These are phyloP conservation scores for Drosophila anceps DNA, from an alignment of 2,888 invertebrate genomes.

Conservation along the genomic window DNA sequence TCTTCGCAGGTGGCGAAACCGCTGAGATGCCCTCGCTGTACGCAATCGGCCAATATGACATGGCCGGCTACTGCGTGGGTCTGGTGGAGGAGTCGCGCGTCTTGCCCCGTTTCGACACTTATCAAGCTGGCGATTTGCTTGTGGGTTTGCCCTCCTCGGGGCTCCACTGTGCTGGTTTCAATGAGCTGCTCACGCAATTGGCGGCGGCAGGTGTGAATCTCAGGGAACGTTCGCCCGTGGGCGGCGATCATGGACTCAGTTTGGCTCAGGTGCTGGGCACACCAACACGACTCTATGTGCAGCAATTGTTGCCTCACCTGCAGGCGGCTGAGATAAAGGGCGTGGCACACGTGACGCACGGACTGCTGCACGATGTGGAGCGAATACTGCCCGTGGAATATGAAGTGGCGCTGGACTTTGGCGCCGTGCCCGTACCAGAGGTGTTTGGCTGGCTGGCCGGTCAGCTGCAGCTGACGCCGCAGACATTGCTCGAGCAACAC, in stretches of 20 bases:
- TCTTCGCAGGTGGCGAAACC: slow-evolving; percentile 91
- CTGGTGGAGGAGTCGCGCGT: slow-evolving; percentile 91
- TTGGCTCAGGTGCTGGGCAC: slow-evolving; percentile 92
- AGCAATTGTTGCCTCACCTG: slow-evolving; percentile 90
- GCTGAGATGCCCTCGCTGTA: slow-evolving; percentile 99
- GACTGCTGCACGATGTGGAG: slow-evolving; percentile 94
- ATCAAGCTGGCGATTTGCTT: slow-evolving; percentile 91
- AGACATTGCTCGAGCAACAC: slow-evolving; percentile 95
- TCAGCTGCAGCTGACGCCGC: slow-evolving; percentile 90
- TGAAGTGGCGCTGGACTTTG: slow-evolving; percentile 90
- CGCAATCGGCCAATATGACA: slow-evolving; percentile 93
- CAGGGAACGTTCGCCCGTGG: slow-evolving; percentile 86
- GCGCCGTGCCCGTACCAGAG: slow-evolving; percentile 90
- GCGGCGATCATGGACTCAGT: slow-evolving; percentile 87
- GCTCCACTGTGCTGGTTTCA: slow-evolving; percentile 97
- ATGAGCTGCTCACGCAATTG: slow-evolving; percentile 93
- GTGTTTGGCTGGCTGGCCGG: slow-evolving; percentile 96
- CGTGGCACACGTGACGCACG: slow-evolving; percentile 97
- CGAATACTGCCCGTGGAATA: slow-evolving; percentile 91
- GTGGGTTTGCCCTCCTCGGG: slow-evolving; percentile 96
- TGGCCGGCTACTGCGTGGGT: slow-evolving; percentile 98
- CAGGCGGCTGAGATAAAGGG: slow-evolving; percentile 90
- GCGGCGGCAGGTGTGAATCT: slow-evolving; percentile 88
- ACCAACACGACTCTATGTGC: slow-evolving; percentile 95
- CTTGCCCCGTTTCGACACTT: slow-evolving; percentile 89